Percentiles rank a stretch among this genome's conserved stretches.
Conservation (phyloP, 2,888 invertebrate species). For the Sarcophaga caerulescens region DNA sequence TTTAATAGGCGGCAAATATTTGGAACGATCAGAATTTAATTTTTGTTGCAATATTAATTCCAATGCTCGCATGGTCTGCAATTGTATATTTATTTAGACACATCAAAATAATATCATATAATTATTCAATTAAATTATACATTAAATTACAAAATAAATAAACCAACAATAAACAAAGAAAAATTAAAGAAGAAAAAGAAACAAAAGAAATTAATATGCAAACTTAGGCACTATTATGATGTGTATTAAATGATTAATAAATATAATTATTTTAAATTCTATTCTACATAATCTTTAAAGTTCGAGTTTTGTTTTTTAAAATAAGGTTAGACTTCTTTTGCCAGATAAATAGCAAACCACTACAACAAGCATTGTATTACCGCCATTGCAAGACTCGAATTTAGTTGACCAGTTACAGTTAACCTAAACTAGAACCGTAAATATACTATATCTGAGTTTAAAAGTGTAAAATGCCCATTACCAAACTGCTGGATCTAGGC, state of each 20-base stretch:
- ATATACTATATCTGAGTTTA: no score
- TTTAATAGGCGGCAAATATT: slow-evolving; percentile 91
- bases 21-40: slow-evolving; percentile 88
- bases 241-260: background rate
- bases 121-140: slow-evolving; percentile 8
- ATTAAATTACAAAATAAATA: slow-evolving; percentile 41
- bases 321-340: background rate
- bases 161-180: background rate
- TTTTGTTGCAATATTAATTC: slow-evolving; percentile 88
- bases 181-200: slow-evolving; percentile 24
- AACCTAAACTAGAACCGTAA: no score
- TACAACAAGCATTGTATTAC: no score
- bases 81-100: slow-evolving; percentile 64
- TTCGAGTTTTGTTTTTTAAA: background rate
- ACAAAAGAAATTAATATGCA: slow-evolving; percentile 23
- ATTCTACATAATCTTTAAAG: background rate
- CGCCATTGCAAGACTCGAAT: no score
- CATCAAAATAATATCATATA: slow-evolving; percentile 36
- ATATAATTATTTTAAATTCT: background rate
- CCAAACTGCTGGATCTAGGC: no score
- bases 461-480: no score
- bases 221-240: background rate
- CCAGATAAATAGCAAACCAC: no score
- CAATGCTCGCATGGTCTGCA: slow-evolving; percentile 86
- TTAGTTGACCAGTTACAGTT: no score